A percentile compares a stretch with the other conserved stretches of the same genome.
Evolutionary conservation across 2,113 vertebrate genomes (phyloP).

Genomic region (Paedocypris sp.): DNA sequence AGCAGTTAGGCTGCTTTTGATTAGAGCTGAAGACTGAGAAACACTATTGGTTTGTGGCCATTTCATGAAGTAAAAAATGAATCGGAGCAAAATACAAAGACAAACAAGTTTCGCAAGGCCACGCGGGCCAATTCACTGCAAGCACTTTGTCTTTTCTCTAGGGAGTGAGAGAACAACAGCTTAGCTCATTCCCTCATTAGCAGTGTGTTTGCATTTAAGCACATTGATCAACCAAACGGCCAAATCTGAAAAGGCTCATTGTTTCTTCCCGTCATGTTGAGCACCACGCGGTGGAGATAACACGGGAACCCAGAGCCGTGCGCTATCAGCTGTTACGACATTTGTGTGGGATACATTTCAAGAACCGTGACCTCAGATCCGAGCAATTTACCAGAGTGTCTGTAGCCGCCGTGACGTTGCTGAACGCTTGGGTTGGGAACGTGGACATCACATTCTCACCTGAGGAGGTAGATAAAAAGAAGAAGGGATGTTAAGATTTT

Average conservation of each 20-base stretch:
- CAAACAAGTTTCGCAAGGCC: not conserved
- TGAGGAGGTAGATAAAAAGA: constrained; percentile 31
- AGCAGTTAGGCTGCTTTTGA: not conserved
- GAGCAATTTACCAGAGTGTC: constrained; percentile 46
- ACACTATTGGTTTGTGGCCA: not conserved
- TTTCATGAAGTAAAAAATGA: not conserved
- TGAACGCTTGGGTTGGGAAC: constrained; percentile 40
- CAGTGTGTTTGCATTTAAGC: not conserved
- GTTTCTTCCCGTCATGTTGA: not conserved
- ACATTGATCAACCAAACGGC: not conserved
- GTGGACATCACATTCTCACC: constrained; percentile 39
- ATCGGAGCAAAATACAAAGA: not conserved
- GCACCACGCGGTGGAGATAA: constrained; percentile 4
- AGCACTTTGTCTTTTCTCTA: not conserved
- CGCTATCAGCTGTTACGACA: not conserved
- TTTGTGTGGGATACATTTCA: too few species aligned
- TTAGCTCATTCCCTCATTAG: not conserved
- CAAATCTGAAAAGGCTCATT: not conserved
- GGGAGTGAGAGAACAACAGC: not conserved
- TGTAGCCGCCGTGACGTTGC: constrained; percentile 33
- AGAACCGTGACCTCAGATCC: not conserved
- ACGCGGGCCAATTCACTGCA: not conserved
- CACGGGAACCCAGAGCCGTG: not conserved
- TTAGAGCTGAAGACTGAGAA: constrained; percentile 2
- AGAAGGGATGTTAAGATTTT: too few species aligned